Evolutionary conservation across 2,888 invertebrate species (phyloP), one percentile per base, ranked within the genome.

Genomic region (Macropis europaea): DNA sequence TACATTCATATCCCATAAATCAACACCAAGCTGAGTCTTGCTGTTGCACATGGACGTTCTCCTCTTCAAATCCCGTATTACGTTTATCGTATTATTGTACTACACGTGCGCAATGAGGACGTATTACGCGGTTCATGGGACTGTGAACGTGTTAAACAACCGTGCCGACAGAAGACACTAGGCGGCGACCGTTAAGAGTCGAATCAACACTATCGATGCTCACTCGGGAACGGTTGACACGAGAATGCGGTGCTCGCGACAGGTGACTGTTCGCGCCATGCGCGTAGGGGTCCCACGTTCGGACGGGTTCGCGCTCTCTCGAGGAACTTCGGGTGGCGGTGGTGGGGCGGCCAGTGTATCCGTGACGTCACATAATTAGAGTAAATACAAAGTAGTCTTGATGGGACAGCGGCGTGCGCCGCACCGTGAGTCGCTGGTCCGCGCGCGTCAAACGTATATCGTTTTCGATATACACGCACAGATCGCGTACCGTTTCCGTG

Each of bases 361-460:
- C 94, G 92, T 93, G 93, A 93, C 93, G 93, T 93, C 93, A 93
- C 91, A 92, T 93, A 93, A 93, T 93, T 93, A 92, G 92, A 92
- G 93, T 93, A 93, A 93, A 93, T 93, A 93, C 93, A 93, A 93
- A 92, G 92, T 93, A 92, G 92, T 92, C 92, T 90, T 88, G 91
- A 91, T 91, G 92, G 92, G 92, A 91, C 91, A 91, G 92, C 92
- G 92, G 92, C 92, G 92, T 92, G 92, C 91, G 91, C 90, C 91
- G 88, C 89, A 89, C 87, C 88, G 86, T 86, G 84, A 88, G 88
- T 87, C 87, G 87, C 85, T 86, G 84, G 85, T 88, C 86, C 86
- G 87, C 86, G 86, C 86, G 87, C 85, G 85, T 81, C 81, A 81
- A 81, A 81, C 75, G 70, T 81, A 77, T 79, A 81, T 81, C 81